Base-by-base conservation (phyloP, 2,797 vertebrate species). In the Heteromormyrus szaboi region DNA sequence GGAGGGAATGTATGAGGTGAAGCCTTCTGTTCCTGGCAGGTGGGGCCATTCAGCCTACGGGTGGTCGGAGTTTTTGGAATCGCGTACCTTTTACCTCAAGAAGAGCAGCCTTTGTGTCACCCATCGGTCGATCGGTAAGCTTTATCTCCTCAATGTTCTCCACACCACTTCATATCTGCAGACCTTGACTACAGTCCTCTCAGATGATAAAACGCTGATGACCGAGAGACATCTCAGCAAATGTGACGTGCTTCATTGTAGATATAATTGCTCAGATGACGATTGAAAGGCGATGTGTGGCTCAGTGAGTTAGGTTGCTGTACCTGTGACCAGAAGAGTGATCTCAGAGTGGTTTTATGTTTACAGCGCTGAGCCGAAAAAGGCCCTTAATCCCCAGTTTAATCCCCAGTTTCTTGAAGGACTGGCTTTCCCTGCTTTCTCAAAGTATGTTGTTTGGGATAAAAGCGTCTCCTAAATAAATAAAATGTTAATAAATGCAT, bases 21-120 rank as follows among this genome's bases (percentile, higher is more conserved):
- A 9, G 25, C 1, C 25, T 53, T 44, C 37, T 37, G 62, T 89
- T 5, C 37, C 90, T 91, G 54, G 59, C 54, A 99, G 99, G 98
- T 99, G 90, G 99, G 98, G 91, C 98, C 98, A 0, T 99, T 99
- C 94, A 99, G 98, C 92, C 94, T 99, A 88, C 96, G 99, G 51
- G 99, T 99, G 93, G 98, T 99, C 53, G 99, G 98, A 41, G 98
- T 98, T 12, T 98, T 99, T 91, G 98, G 98, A 33, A 99, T 99
- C 91, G 99, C 98, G 0, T 99, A 99, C 95, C 95, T 99, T 93
- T 95, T 99, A 93, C 98, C 98, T 90, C 99, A 99, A 94, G 98
- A 99, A 87, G 98, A 99, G 90, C 94, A 97, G 90, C 99, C 99
- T 48, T 95, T 99, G 90, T 98, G 98, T 95, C 98, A 99, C 89